These are phyloP conservation scores for Drosophila mimetica DNA, from an alignment of 2,888 invertebrate species.

Conservation along the genomic window DNA sequence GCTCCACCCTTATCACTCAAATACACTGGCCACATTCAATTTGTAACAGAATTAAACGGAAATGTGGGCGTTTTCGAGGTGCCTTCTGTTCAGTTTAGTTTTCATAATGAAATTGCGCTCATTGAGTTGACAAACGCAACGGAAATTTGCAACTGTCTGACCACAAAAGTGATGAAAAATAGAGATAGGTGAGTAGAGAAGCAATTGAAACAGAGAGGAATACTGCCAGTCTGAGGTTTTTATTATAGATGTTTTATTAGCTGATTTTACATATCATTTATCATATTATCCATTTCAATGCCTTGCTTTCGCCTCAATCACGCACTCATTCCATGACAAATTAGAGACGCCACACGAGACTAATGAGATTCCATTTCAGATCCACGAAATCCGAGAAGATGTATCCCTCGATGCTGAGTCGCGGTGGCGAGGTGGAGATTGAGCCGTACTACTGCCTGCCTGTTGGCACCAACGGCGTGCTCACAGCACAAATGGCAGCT, in stretches of 20 bases:
- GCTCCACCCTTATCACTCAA: constrained; percentile 28
- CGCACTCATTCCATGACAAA: constrained; percentile 7
- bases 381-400: constrained; percentile 98
- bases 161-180: constrained; percentile 4
- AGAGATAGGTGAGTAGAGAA: not conserved
- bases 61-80: constrained; percentile 32
- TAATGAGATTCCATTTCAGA: constrained; percentile 85
- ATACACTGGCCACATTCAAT: constrained; percentile 37
- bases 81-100: constrained; percentile 36
- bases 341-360: constrained; percentile 10
- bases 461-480: constrained; percentile 86
- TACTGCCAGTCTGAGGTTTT: not conserved
- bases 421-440: constrained; percentile 92
- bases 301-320: not conserved
- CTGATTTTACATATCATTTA: not conserved
- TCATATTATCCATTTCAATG: constrained; percentile 1
- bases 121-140: constrained; percentile 59
- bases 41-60: constrained; percentile 60
- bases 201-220: not conserved
- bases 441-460: constrained; percentile 95
- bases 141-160: constrained; percentile 74
- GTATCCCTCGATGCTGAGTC: constrained; percentile 95
- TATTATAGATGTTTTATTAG: not conserved
- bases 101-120: constrained; percentile 51
- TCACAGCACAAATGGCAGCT: constrained; percentile 81